Conservation (phyloP, 1,140 invertebrate species). For the Vollenhovia emeryi region DNA sequence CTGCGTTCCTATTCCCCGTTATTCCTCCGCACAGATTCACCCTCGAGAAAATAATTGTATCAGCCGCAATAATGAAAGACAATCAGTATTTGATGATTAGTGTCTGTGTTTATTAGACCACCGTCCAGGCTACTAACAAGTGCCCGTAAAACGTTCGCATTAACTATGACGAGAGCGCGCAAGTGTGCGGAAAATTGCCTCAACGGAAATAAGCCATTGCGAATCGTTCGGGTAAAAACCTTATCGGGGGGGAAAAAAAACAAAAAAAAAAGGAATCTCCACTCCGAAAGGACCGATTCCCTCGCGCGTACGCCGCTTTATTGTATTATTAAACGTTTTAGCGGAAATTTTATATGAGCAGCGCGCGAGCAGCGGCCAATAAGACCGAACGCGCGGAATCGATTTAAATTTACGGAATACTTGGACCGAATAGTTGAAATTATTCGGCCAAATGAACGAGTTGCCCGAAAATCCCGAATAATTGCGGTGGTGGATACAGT, state of each 20-base stretch:
- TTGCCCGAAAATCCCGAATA: slow-evolving; percentile 69
- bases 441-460: slow-evolving; percentile 72
- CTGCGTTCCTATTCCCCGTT: slow-evolving; percentile 33
- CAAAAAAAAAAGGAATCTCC: neutral
- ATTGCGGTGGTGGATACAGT: slow-evolving; percentile 37
- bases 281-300: slow-evolving; percentile 7
- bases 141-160: slow-evolving; percentile 11
- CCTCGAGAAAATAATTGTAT: slow-evolving; percentile 57
- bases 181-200: slow-evolving; percentile 2
- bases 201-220: neutral
- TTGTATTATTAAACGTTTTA: slow-evolving; percentile 70
- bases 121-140: neutral
- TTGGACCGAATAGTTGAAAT: slow-evolving; percentile 73
- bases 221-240: neutral
- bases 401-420: slow-evolving; percentile 72
- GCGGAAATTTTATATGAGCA: slow-evolving; percentile 65
- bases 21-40: slow-evolving; percentile 33
- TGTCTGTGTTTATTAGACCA: slow-evolving; percentile 35
- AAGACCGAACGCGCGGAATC: slow-evolving; percentile 63
- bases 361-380: slow-evolving; percentile 51
- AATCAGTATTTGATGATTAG: slow-evolving; percentile 48
- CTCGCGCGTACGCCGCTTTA: slow-evolving; percentile 9
- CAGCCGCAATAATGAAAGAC: slow-evolving; percentile 42
- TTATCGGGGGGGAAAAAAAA: no score
- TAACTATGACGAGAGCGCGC: neutral